A percentile compares a stretch with the other conserved stretches of the same genome.
Conservation (phyloP, 2,888 invertebrate genomes). For the Ptychoptera contaminata region DNA sequence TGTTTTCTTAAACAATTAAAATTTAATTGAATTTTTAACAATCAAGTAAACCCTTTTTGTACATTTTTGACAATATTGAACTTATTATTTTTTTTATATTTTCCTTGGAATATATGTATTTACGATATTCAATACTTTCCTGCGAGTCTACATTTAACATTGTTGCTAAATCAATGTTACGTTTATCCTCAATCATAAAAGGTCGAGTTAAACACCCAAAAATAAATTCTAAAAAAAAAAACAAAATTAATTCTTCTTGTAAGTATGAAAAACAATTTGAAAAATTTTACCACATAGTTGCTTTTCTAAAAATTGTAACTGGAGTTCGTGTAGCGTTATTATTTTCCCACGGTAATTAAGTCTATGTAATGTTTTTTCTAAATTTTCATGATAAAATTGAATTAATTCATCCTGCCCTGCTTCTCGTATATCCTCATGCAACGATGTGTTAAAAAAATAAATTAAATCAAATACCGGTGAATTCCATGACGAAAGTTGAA, state of each 20-base stretch:
- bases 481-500: conserved; percentile 8
- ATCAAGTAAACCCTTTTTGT: too few species aligned
- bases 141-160: too few species aligned
- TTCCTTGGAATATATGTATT: too few species aligned
- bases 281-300: conserved; percentile 11
- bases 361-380: conserved; percentile 18
- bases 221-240: conserved; percentile 18
- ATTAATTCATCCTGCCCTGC: conserved; percentile 23
- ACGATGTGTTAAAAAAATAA: conserved; percentile 22
- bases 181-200: conserved; percentile 16
- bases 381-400: conserved; percentile 19
- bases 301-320: conserved; percentile 19
- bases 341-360: conserved; percentile 18
- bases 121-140: too few species aligned
- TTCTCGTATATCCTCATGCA: conserved; percentile 21
- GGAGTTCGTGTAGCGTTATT: conserved; percentile 23
- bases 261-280: background rate
- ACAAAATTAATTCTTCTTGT: too few species aligned
- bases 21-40: too few species aligned
- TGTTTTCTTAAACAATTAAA: too few species aligned
- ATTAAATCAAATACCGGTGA: conserved; percentile 9
- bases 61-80: too few species aligned
- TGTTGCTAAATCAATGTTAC: too few species aligned
- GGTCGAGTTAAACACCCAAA: conserved; percentile 23
- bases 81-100: too few species aligned